Conservation (phyloP, 2,113 vertebrate genomes). For the Nymphicus hollandicus region DNA sequence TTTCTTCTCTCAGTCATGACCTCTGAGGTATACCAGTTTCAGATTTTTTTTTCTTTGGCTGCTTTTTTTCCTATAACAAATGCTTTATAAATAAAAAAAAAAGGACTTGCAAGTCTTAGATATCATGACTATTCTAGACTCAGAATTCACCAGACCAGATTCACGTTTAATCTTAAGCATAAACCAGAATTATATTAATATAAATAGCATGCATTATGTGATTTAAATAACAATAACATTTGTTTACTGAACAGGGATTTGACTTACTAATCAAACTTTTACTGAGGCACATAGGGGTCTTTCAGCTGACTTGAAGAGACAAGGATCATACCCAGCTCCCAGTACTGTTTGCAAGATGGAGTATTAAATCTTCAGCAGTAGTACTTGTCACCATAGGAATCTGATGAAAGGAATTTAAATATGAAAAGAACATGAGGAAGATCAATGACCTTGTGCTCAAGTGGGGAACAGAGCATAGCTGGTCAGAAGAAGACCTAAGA, state of each 20-base stretch:
- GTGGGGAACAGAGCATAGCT: too few species aligned
- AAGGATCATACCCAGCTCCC: not conserved
- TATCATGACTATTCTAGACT: not conserved
- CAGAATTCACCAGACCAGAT: not conserved
- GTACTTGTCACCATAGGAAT: not conserved
- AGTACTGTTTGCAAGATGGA: not conserved
- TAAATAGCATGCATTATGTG: not conserved
- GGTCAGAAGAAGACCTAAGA: not conserved
- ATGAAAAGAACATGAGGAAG: not conserved
- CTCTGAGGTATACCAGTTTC: not conserved
- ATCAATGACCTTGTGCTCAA: not conserved
- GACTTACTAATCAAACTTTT: not conserved
- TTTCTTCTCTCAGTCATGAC: not conserved
- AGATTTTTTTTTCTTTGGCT: not conserved
- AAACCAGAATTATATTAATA: not conserved
- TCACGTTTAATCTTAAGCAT: not conserved
- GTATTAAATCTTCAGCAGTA: not conserved
- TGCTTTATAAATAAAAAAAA: not conserved
- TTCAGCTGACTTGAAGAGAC: not conserved
- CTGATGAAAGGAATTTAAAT: not conserved
- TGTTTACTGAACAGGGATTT: not conserved
- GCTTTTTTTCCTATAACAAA: not conserved
- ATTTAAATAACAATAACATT: not conserved
- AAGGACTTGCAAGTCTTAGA: not conserved
- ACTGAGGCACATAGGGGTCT: not conserved